These are phyloP conservation scores for Phoxinus phoxinus DNA, from an alignment of 2,113 vertebrate species.

Conservation along the genomic window DNA sequence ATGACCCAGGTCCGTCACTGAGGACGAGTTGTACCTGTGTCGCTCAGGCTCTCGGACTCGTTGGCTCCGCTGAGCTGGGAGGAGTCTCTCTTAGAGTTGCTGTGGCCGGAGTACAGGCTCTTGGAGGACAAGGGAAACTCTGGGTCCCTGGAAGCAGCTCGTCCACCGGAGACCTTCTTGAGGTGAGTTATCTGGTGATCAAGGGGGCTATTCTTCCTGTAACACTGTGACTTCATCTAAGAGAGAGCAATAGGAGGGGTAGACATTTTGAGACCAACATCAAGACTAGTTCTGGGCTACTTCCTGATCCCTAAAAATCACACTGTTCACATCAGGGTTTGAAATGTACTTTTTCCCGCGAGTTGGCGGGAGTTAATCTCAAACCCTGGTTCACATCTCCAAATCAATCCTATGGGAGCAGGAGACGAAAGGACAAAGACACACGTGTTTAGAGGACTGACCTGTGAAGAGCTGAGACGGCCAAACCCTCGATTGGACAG, in stretches of 20 bases:
- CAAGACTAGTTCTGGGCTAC: background rate
- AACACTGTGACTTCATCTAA: slow-evolving; percentile 81
- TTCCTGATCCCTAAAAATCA: background rate
- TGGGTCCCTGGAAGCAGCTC: slow-evolving; percentile 78
- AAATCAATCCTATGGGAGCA: background rate
- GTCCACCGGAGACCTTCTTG: slow-evolving; percentile 84
- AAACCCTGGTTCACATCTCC: background rate
- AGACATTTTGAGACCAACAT: background rate
- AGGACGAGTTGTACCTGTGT: slow-evolving; percentile 69
- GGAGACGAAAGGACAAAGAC: background rate
- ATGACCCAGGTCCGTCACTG: background rate
- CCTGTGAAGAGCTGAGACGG: slow-evolving; percentile 69
- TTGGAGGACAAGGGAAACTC: slow-evolving; percentile 80
- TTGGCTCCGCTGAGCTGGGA: slow-evolving; percentile 54
- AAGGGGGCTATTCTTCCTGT: slow-evolving; percentile 76
- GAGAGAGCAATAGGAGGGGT: background rate
- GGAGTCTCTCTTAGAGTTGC: slow-evolving; percentile 69
- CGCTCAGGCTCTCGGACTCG: slow-evolving; percentile 75
- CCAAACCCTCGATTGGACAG: slow-evolving; percentile 79
- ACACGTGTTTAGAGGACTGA: slow-evolving; percentile 55
- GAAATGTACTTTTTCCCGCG: no score
- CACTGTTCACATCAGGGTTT: background rate
- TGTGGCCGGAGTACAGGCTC: slow-evolving; percentile 80
- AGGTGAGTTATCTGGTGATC: slow-evolving; percentile 77
- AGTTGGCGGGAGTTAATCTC: no score